phyloP scores from a whole-genome alignment of 2,888 invertebrate species.

The Torymus tubicola region DNA sequence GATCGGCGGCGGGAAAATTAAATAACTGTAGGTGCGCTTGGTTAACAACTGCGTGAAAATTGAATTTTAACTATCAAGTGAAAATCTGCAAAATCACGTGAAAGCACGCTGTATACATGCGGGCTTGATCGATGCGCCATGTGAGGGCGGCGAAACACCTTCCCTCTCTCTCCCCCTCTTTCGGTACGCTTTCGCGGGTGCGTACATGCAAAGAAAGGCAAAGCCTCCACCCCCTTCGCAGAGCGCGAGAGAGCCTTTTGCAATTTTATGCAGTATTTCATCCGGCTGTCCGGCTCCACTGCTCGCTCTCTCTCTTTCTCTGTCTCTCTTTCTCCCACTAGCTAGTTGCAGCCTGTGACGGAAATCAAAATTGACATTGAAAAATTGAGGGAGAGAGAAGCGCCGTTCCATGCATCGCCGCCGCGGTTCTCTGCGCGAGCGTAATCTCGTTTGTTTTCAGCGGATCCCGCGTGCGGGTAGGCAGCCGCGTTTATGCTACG shows the following conservation, averaged over 20 bases:
- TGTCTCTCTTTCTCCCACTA: neutral
- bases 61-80: constrained; percentile 42
- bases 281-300: neutral
- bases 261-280: constrained; percentile 56
- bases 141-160: neutral
- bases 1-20: constrained; percentile 18
- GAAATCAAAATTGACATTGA: constrained; percentile 61
- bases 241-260: constrained; percentile 34
- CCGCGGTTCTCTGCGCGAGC: constrained; percentile 29
- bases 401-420: constrained; percentile 14
- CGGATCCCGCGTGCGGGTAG: constrained; percentile 26
- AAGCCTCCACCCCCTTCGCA: neutral
- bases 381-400: constrained; percentile 57
- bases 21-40: neutral
- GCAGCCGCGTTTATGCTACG: neutral
- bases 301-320: neutral
- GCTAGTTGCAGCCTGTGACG: neutral
- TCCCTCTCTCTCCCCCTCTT: neutral
- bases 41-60: constrained; percentile 40
- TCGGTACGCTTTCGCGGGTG: neutral
- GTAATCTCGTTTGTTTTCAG: constrained; percentile 63
- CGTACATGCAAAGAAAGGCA: neutral
- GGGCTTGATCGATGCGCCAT: constrained; percentile 52
- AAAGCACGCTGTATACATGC: constrained; percentile 57
- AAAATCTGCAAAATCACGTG: constrained; percentile 55